These are phyloP conservation scores for Ommatoiulus sabulosus DNA, from an alignment of 2,888 invertebrate species.

Conservation along the genomic window DNA sequence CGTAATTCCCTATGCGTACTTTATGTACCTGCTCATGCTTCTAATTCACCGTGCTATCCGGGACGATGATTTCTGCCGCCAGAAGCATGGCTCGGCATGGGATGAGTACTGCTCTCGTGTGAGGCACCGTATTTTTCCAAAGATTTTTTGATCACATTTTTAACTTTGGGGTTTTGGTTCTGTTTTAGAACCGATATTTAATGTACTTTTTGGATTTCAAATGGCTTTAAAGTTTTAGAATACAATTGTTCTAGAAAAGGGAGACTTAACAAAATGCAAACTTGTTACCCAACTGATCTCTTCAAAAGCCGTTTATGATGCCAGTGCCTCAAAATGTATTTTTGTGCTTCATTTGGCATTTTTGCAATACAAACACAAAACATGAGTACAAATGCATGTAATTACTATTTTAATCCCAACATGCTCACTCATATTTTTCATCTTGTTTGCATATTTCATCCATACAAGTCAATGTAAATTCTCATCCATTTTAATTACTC, in stretches of 20 bases:
- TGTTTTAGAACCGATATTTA: background rate
- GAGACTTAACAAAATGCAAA: background rate
- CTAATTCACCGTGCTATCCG: constrained; percentile 78
- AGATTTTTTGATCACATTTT: constrained; percentile 73
- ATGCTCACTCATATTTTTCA: too few species aligned
- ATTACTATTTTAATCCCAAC: too few species aligned
- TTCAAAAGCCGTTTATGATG: too few species aligned
- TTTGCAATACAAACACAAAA: too few species aligned
- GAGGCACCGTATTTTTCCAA: constrained; percentile 80
- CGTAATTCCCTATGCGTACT: constrained; percentile 73
- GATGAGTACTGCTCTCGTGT: constrained; percentile 83
- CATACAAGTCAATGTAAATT: too few species aligned
- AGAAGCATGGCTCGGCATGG: constrained; percentile 85
- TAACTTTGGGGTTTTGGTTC: background rate
- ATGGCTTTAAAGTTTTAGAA: background rate
- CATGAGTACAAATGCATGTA: too few species aligned
- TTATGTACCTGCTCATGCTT: constrained; percentile 71
- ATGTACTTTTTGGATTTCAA: background rate
- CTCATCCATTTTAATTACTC: too few species aligned
- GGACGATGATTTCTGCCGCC: constrained; percentile 77
- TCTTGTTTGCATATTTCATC: too few species aligned
- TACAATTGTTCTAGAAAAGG: background rate
- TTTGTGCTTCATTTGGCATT: too few species aligned
- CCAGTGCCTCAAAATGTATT: too few species aligned
- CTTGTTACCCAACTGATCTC: too few species aligned